Percentiles rank a stretch among this genome's conserved stretches.
These are phyloP conservation scores for Stenolophus ochropezus DNA, from an alignment of 2,888 invertebrate species.

Conservation along the genomic window DNA sequence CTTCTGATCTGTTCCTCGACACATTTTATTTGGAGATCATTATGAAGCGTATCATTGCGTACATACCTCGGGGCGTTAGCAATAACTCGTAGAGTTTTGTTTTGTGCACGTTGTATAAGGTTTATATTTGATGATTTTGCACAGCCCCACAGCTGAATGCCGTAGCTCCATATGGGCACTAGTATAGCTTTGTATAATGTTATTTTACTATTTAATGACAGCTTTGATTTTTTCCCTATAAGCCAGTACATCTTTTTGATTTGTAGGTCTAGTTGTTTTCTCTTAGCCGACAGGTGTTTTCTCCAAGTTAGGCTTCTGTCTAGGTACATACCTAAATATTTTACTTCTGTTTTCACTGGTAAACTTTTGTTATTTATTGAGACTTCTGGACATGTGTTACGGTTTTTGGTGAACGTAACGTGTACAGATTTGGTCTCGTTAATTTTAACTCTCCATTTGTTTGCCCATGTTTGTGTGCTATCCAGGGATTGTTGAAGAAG, in stretches of 20 bases:
- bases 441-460: conserved; percentile 62
- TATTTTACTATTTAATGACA: conserved; percentile 54
- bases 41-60: neutral
- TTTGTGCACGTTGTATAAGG: neutral
- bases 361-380: conserved; percentile 33
- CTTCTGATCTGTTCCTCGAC: conserved; percentile 39
- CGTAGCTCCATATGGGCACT: neutral
- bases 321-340: conserved; percentile 56
- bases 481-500: conserved; percentile 60
- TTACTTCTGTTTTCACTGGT: conserved; percentile 54
- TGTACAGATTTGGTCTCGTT: conserved; percentile 51
- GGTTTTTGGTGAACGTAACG: conserved; percentile 25
- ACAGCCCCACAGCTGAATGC: neutral
- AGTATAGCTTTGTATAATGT: conserved; percentile 34
- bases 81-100: neutral
- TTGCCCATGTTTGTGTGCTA: conserved; percentile 61
- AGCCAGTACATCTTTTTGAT: conserved; percentile 60
- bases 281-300: conserved; percentile 62
- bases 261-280: conserved; percentile 60
- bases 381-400: neutral
- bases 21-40: neutral
- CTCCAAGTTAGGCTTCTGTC: conserved; percentile 62
- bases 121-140: neutral
- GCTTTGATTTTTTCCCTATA: conserved; percentile 51
- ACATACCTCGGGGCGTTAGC: neutral